Evolutionary conservation across 2,888 invertebrate species (phyloP).

Genomic region (Penaeus monodon): DNA sequence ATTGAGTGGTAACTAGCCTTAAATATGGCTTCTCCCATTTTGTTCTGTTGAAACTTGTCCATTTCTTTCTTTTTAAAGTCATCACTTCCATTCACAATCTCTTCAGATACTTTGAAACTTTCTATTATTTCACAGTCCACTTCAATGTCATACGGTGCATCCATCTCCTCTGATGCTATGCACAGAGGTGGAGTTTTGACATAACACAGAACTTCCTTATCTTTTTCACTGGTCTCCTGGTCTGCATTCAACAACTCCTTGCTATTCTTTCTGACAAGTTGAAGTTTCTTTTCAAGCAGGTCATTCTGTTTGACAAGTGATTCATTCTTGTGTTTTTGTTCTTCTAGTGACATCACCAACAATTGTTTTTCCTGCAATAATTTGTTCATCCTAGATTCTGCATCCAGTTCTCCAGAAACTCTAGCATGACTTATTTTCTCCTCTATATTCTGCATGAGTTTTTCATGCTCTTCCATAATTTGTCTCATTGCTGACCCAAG

Average conservation of each 20-base stretch:
- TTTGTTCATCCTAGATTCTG: slow-evolving; percentile 16
- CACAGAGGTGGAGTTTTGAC: too few relatives aligned
- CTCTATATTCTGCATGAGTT: slow-evolving; percentile 43
- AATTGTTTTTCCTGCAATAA: slow-evolving; percentile 39
- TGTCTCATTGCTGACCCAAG: slow-evolving; percentile 21
- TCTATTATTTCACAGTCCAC: too few relatives aligned
- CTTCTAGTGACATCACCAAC: slow-evolving; percentile 17
- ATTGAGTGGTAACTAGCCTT: too few relatives aligned
- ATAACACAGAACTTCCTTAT: too few relatives aligned
- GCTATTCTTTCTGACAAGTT: not conserved
- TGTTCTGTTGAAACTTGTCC: too few relatives aligned
- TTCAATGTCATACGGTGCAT: too few relatives aligned
- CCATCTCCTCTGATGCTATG: too few relatives aligned
- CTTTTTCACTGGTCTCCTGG: not conserved
- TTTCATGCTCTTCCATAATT: slow-evolving; percentile 33
- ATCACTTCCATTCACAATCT: too few relatives aligned
- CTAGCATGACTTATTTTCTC: slow-evolving; percentile 26
- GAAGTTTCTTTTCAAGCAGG: slow-evolving; percentile 39
- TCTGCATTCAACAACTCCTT: not conserved
- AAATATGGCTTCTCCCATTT: too few relatives aligned
- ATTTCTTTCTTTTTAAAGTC: too few relatives aligned
- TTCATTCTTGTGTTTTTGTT: slow-evolving; percentile 35
- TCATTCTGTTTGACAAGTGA: slow-evolving; percentile 27
- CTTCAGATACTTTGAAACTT: too few relatives aligned
- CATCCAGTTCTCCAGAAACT: not conserved